Evolutionary conservation across 1,140 invertebrate species (phyloP), one percentile per base, ranked within the genome.

Genomic region (Rhagoletis zephyria): DNA sequence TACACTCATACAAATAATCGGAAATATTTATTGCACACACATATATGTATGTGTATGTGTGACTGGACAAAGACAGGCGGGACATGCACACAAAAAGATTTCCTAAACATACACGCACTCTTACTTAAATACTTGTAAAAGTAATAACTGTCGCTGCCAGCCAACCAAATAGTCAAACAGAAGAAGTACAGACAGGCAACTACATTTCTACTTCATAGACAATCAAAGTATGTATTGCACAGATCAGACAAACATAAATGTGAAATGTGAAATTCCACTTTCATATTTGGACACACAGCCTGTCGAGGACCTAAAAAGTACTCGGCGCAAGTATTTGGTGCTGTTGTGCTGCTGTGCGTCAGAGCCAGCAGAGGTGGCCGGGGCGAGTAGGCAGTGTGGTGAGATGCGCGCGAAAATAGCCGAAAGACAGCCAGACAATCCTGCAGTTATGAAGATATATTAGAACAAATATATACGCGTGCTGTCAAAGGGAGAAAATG

Each of bases 381-480:
- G 45, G 16, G 74, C 16, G 51, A 42, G 48, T 10, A 77, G 14
- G 42, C 7, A 51, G 14, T 12, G 67, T 14, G 7, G 42, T 4
- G 7, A 48, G 56, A 81, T 81, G 48, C 42, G 74, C 48, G 74
- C 48, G 74, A 81, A 77, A 81, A 81, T 81, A 81, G 74, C 74
- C 74, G 16, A 81, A 56, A 81, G 74, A 56, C 48, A 81, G 48
- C 5, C 74, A 81, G 74, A 81, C 74, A 81, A 81, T 81, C n/a
- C 45, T 30, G 48, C 45, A 81, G 48, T 56, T 81, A 81, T 81
- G 74, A 81, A 81, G 74, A 81, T 81, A 59, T 81, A 81, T 81
- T 81, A 30, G 74, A 59, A 10, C 74, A 81, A 81, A 59, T 19
- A 63, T n/a, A 3, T 56, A 56, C 10, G 51, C 10, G 51, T 56